Conservation (phyloP, 2,797 vertebrate species). For the Tauraco hartlaubi region DNA sequence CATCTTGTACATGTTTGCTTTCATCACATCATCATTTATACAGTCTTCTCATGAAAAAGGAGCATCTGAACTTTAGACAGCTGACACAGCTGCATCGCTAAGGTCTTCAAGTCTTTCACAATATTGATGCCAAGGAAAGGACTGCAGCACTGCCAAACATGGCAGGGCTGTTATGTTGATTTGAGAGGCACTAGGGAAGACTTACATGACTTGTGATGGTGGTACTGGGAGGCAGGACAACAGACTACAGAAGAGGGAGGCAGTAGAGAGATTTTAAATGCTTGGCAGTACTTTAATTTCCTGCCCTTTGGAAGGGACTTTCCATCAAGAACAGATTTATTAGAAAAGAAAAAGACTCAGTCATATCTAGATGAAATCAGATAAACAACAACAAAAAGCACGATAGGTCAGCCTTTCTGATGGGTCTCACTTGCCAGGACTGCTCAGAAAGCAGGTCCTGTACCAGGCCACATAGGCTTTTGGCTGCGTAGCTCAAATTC, state of each 20-base stretch:
- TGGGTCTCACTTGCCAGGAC: neutral
- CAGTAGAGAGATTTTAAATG: neutral
- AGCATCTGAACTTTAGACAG: neutral
- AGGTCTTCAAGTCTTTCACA: neutral
- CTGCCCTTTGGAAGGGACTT: neutral
- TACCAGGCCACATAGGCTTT: neutral
- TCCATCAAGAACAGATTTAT: neutral
- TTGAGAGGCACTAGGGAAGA: neutral
- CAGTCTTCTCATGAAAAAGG: neutral
- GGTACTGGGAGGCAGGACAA: neutral
- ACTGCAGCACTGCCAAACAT: neutral
- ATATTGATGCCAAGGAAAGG: neutral
- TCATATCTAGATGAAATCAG: neutral
- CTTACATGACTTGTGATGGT: neutral
- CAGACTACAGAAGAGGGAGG: neutral
- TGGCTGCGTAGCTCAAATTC: neutral
- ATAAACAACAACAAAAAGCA: neutral
- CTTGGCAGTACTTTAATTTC: neutral
- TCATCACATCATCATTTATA: neutral
- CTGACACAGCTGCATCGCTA: accelerated
- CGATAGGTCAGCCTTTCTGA: neutral
- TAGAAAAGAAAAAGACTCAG: neutral
- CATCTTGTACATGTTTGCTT: neutral
- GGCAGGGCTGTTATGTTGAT: neutral
- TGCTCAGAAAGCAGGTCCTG: neutral